phyloP scores from a whole-genome alignment of 2,888 invertebrate species.

The Tipula vernalis region DNA sequence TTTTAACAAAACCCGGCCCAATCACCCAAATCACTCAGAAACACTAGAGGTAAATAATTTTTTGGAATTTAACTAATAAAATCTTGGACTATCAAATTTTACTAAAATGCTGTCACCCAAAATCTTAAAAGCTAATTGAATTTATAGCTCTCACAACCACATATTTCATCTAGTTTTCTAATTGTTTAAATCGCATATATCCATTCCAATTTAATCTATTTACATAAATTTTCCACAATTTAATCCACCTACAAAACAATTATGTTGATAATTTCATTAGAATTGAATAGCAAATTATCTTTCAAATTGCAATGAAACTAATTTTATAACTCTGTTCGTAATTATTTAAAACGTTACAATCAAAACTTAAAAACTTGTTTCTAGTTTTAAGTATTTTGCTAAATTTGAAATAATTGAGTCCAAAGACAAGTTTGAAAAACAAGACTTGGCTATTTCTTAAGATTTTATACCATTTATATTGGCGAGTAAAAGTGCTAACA shows the following conservation, averaged over 20 bases:
- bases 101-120: too few relatives aligned
- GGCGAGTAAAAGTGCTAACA: background rate
- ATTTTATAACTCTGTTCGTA: background rate
- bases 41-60: too few relatives aligned
- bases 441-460: background rate
- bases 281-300: background rate
- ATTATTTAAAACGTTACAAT: background rate
- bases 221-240: background rate
- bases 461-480: background rate
- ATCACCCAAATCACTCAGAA: too few relatives aligned
- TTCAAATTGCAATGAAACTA: background rate
- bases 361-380: background rate
- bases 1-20: too few relatives aligned
- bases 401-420: background rate
- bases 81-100: too few relatives aligned
- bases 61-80: too few relatives aligned
- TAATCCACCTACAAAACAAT: background rate
- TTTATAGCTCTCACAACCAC: too few relatives aligned
- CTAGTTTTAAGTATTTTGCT: background rate
- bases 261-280: background rate
- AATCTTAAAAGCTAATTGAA: too few relatives aligned
- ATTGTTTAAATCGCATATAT: too few relatives aligned
- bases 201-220: too few relatives aligned
- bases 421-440: background rate
- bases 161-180: too few relatives aligned